Base-by-base conservation (phyloP, 2,113 vertebrate genomes). In the Gadus macrocephalus region DNA sequence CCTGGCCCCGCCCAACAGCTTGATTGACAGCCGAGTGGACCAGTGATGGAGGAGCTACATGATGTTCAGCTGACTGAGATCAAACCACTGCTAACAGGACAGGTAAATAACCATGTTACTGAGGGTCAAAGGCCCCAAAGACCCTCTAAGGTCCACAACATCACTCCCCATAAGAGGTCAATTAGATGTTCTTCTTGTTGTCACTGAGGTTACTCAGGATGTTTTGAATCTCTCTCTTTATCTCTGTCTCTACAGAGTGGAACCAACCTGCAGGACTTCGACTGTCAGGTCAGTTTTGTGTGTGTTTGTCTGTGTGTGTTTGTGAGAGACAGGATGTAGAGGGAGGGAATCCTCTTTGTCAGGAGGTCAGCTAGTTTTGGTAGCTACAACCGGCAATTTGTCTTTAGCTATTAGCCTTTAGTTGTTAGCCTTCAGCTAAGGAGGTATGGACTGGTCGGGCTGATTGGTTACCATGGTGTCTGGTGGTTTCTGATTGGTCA, bases 61-160 rank as follows among this genome's bases (percentile, higher is more conserved):
- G 96, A 97, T 75, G 95, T 97, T 77, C 96, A 98, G 83, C 76
- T 98, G 84, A 97, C 95, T 53, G 96, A 98, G 88, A 97, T 98
- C 89, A 98, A 97, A 81, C 96, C 96, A 0, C 95, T 97, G 38
- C 91, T 97, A 82, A 96, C 95, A 5, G 92, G 95, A 76, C 96
- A 96, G 93, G 96, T 97, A 89, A 93, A 76, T 49, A 49, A 49
- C 42, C 42, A 49, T 49, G 42, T 49, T 11, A 49, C 42, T 49
- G 42, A 49, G 12, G 42, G 42, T 14, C 42, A 49, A 49, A 49
- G 8, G 8, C 8, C 42, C 8, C 42, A 0, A 49, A 49, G 42
- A 49, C 1, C 42, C 42, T 9, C 11, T 9, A 49, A 49, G 42
- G 2, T 49, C 8, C 42, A 49, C 42, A 25, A 25, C 25, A 25